Conservation (phyloP, 1,140 invertebrate species). For the Anastatus disparis region DNA sequence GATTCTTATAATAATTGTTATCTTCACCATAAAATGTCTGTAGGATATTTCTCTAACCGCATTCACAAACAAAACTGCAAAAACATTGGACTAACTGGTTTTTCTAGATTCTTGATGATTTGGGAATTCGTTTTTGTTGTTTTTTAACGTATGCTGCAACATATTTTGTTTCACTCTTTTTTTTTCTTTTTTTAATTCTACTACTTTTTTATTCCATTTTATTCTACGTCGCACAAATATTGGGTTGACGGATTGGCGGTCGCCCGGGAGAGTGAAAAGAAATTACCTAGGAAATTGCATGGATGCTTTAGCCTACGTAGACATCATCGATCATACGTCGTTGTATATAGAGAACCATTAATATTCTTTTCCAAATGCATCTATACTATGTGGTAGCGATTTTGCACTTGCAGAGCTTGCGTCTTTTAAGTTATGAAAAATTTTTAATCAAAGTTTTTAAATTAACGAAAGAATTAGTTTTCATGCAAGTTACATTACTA, state of each 20-base stretch:
- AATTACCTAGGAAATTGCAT: not conserved
- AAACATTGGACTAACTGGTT: not conserved
- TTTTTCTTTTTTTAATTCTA: too few species aligned
- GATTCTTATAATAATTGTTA: conserved; percentile 2
- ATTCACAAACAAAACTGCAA: not conserved
- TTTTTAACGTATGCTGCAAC: not conserved
- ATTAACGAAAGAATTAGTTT: too few species aligned
- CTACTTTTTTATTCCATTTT: conserved; percentile 7
- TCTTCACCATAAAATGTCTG: not conserved
- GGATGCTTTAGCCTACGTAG: not conserved
- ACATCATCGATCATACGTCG: conserved; percentile 21
- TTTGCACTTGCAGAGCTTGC: not conserved
- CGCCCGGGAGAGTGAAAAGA: conserved; percentile 2
- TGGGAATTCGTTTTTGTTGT: not conserved
- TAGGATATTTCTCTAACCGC: too few species aligned
- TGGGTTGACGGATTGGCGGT: not conserved
- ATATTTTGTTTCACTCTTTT: not conserved
- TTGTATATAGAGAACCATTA: conserved; percentile 14
- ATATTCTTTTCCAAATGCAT: conserved; percentile 18
- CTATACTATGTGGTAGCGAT: not conserved
- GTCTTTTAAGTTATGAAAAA: not conserved
- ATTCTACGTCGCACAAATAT: not conserved
- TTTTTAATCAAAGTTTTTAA: conserved; percentile 14
- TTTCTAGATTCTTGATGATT: conserved; percentile 13
- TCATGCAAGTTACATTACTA: too few species aligned